Conservation (phyloP, 2,113 vertebrate species). For the Tragulus kanchil region DNA sequence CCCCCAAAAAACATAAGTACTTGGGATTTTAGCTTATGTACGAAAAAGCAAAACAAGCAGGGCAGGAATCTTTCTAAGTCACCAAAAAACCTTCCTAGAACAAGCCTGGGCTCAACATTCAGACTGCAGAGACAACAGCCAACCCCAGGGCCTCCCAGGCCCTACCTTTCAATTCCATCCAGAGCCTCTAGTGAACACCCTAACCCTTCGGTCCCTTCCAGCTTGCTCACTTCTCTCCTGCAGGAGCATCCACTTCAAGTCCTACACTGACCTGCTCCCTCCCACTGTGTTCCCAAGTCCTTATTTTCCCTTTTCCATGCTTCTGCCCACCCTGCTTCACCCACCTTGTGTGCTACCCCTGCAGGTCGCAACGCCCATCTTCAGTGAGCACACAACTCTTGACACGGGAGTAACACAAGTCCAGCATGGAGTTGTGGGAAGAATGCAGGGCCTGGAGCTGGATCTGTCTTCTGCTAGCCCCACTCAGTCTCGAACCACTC, state of each 20-base stretch:
- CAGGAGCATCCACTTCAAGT: neutral
- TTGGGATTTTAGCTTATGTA: neutral
- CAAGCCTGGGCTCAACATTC: neutral
- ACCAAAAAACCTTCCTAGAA: neutral
- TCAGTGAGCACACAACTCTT: neutral
- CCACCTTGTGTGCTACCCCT: neutral
- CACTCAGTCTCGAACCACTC: neutral
- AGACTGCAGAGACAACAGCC: neutral
- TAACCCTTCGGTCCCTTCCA: neutral
- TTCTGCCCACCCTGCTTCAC: neutral
- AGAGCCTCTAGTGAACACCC: neutral
- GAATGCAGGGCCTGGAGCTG: neutral
- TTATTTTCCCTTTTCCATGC: neutral
- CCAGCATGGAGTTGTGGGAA: neutral
- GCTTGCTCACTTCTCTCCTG: neutral
- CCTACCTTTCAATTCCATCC: neutral
- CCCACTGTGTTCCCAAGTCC: neutral
- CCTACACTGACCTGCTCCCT: neutral
- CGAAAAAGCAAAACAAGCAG: neutral
- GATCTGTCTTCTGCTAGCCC: neutral
- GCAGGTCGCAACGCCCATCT: neutral
- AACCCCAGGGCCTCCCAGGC: neutral
- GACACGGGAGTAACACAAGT: neutral
- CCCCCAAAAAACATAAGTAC: neutral
- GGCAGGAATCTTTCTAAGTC: neutral